Percentiles rank a stretch among this genome's conserved stretches.
phyloP scores from a whole-genome alignment of 2,113 vertebrate genomes.

The Melanocharis versteri region DNA sequence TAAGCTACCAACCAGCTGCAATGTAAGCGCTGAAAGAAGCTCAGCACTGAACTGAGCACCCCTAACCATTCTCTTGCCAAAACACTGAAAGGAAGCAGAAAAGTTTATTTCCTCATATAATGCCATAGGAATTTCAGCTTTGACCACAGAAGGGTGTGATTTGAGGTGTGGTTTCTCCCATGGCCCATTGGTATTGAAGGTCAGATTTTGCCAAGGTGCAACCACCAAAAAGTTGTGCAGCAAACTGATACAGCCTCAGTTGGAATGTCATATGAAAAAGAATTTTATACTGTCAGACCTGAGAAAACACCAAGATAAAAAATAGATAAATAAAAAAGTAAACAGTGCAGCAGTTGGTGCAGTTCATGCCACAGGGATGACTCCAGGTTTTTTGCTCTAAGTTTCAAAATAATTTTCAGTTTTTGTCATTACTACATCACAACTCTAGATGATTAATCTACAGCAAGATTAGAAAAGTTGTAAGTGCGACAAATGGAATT shows the following conservation, averaged over 20 bases:
- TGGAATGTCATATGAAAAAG: background rate
- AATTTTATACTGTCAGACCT: background rate
- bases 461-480: background rate
- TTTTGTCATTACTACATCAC: background rate
- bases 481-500: background rate
- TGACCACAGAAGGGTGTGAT: background rate
- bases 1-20: background rate
- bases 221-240: background rate
- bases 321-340: background rate
- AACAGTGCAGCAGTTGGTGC: background rate
- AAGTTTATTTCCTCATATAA: background rate
- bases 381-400: background rate
- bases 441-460: background rate
- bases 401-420: background rate
- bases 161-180: background rate
- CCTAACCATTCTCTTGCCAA: background rate
- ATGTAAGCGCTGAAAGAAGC: background rate
- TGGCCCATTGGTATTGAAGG: fast-evolving
- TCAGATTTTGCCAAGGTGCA: background rate
- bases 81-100: background rate
- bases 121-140: background rate
- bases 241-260: background rate
- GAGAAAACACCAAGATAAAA: background rate
- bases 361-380: background rate
- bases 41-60: background rate